phyloP scores from a whole-genome alignment of 2,888 invertebrate species.

The Aphidoletes aphidimyza region DNA sequence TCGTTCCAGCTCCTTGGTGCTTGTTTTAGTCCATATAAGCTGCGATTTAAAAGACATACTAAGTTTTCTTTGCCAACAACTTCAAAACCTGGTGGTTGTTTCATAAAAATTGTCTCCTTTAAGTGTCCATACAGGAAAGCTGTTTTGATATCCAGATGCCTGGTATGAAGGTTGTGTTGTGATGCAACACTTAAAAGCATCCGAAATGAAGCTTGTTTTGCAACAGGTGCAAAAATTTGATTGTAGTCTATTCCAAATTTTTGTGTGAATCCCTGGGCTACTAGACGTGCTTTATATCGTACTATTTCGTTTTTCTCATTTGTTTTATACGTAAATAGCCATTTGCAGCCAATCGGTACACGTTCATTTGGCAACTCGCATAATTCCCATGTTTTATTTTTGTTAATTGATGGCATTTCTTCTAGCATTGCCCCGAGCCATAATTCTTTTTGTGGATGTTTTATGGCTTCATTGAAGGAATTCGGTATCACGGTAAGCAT shows the following conservation, averaged over 20 bases:
- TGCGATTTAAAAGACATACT: constrained; percentile 55
- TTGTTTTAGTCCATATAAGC: constrained; percentile 59
- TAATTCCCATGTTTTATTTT: neutral
- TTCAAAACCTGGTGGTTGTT: constrained; percentile 57
- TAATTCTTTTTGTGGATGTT: neutral
- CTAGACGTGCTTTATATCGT: constrained; percentile 57
- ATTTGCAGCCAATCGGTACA: neutral
- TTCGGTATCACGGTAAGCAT: neutral
- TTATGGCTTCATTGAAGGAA: neutral
- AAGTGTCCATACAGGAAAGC: constrained; percentile 60
- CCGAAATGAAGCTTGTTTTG: constrained; percentile 55
- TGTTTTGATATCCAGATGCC: constrained; percentile 59
- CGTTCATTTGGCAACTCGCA: neutral
- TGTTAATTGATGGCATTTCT: neutral
- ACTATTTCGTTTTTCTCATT: constrained; percentile 57
- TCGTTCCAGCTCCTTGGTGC: constrained; percentile 58
- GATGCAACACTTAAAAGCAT: neutral
- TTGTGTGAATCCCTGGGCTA: constrained; percentile 58
- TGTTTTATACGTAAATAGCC: constrained; percentile 56
- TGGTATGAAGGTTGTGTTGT: neutral
- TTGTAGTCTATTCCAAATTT: constrained; percentile 58
- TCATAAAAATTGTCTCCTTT: constrained; percentile 50
- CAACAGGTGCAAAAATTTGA: constrained; percentile 57
- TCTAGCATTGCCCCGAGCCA: neutral
- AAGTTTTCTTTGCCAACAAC: neutral